phyloP scores from a whole-genome alignment of 2,888 invertebrate species.

The Watsonalla binaria region DNA sequence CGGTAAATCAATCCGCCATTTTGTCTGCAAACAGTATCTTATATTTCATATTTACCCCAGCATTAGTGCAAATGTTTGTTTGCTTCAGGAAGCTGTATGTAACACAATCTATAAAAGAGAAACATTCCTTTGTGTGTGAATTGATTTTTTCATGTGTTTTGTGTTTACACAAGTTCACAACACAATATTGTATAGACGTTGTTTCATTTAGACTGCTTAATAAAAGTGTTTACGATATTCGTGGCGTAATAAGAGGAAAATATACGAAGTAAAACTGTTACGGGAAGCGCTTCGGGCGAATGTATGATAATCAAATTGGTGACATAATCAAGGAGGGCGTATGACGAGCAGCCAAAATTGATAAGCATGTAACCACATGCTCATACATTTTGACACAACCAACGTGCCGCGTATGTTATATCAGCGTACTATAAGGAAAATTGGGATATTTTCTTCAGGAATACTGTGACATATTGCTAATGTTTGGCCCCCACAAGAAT shows the following conservation, averaged over 20 bases:
- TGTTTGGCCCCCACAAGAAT: no score
- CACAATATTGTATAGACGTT: neutral
- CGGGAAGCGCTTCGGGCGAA: neutral
- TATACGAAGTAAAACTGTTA: neutral
- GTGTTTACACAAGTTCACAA: constrained; percentile 27
- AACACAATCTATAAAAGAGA: constrained; percentile 33
- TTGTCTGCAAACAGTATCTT: constrained; percentile 30
- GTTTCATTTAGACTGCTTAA: neutral
- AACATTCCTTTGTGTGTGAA: constrained; percentile 22
- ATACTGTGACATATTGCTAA: neutral
- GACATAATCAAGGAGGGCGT: neutral
- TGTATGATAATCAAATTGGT: neutral
- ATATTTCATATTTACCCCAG: constrained; percentile 53
- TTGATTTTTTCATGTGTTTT: constrained; percentile 21
- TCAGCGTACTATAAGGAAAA: neutral
- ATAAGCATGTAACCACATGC: neutral
- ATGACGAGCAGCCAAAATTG: neutral
- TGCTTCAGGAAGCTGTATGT: constrained; percentile 26
- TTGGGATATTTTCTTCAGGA: neutral
- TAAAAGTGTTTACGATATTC: neutral
- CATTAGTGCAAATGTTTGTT: constrained; percentile 52
- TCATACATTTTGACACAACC: neutral
- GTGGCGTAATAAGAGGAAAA: neutral
- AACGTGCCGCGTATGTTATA: neutral
- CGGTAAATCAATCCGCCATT: constrained; percentile 57